Conservation (phyloP, 2,797 vertebrate species). For the Lepidocolaptes lacrymiger region DNA sequence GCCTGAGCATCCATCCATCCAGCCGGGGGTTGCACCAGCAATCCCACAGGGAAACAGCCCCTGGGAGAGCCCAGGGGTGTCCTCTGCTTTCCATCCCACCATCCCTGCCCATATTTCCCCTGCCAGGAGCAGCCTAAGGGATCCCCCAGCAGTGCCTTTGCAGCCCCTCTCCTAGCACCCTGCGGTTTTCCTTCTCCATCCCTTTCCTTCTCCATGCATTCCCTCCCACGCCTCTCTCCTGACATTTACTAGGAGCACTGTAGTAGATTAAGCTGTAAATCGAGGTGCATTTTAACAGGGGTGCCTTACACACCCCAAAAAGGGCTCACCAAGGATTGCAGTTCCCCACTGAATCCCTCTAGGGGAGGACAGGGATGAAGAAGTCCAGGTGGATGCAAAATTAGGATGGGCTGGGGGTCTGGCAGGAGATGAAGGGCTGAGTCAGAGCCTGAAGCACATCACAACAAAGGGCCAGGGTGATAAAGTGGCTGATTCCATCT, state of each 20-base stretch:
- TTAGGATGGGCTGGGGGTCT: not conserved
- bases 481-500: not conserved
- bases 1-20: not conserved
- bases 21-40: not conserved
- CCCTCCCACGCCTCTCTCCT: slow-evolving; percentile 32
- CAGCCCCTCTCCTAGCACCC: not conserved
- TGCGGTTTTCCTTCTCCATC: slow-evolving; percentile 29
- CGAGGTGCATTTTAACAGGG: not conserved
- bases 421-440: not conserved
- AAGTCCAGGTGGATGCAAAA: not conserved
- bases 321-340: not conserved
- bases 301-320: not conserved
- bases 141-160: not conserved
- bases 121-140: not conserved
- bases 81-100: not conserved
- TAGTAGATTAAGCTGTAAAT: not conserved
- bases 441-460: rapidly evolving
- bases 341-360: not conserved
- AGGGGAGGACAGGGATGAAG: not conserved
- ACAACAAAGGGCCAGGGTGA: not conserved
- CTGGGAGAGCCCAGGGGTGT: not conserved
- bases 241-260: not conserved
- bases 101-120: not conserved
- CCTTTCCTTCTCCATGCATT: slow-evolving; percentile 34
- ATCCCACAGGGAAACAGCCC: not conserved